phyloP scores from a whole-genome alignment of 2,113 vertebrate species.

The Aegotheles bennettii region DNA sequence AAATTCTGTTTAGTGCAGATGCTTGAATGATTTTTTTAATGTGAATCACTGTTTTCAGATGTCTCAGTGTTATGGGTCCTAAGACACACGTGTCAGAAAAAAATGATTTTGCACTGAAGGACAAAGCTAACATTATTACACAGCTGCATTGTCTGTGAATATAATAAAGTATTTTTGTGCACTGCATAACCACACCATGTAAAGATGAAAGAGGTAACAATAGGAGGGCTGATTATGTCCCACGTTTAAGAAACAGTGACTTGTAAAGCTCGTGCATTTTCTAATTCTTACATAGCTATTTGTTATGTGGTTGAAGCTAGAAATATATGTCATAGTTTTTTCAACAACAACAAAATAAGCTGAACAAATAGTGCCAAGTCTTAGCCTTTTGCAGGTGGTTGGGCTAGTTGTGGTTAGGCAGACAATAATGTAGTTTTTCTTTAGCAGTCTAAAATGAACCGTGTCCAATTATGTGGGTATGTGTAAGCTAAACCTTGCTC shows the following conservation, averaged over 20 bases:
- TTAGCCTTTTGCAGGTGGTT: background rate
- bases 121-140: conserved; percentile 40
- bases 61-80: conserved; percentile 29
- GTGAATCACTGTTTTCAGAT: conserved; percentile 38
- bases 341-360: background rate
- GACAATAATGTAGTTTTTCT: background rate
- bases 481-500: background rate
- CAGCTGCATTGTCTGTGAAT: conserved; percentile 41
- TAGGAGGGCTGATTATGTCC: background rate
- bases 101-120: conserved; percentile 22
- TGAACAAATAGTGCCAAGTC: background rate
- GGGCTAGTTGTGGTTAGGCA: background rate
- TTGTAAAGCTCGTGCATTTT: background rate
- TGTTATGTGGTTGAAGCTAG: background rate
- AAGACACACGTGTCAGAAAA: conserved; percentile 22
- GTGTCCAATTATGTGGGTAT: background rate
- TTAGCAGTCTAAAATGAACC: background rate
- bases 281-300: background rate
- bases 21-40: conserved; percentile 38
- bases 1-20: conserved; percentile 41
- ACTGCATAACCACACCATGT: background rate
- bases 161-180: background rate
- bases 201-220: background rate
- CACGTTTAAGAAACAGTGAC: background rate
- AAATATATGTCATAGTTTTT: background rate